Evolutionary conservation across 2,888 invertebrate genomes (phyloP).

Genomic region (Euproctis similis): DNA sequence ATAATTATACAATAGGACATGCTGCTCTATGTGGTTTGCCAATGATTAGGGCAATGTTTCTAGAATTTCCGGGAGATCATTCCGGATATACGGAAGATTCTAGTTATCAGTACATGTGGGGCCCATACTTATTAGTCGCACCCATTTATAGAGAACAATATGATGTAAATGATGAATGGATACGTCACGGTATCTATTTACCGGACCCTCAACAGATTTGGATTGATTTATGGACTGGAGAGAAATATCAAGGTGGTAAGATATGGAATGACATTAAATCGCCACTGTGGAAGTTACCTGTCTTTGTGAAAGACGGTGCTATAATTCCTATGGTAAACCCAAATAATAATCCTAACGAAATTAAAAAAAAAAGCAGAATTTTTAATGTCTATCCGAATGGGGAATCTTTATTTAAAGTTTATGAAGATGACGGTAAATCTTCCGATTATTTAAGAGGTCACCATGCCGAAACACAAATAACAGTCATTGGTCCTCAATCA

Average conservation of each 20-base stretch:
- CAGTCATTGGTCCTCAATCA: slow-evolving; percentile 32
- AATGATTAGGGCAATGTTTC: slow-evolving; percentile 63
- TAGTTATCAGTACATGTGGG: slow-evolving; percentile 70
- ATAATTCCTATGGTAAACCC: slow-evolving; percentile 58
- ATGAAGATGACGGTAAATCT: slow-evolving; percentile 62
- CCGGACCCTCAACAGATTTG: slow-evolving; percentile 51
- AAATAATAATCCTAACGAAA: slow-evolving; percentile 55
- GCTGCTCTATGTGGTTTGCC: slow-evolving; percentile 50
- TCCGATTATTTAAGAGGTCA: slow-evolving; percentile 40
- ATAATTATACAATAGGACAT: slow-evolving; percentile 55
- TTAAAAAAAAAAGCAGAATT: slow-evolving; percentile 44
- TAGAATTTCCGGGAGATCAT: slow-evolving; percentile 51
- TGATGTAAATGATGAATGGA: slow-evolving; percentile 19
- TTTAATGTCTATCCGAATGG: slow-evolving; percentile 52
- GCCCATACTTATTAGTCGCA: slow-evolving; percentile 57
- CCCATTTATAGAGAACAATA: slow-evolving; percentile 45
- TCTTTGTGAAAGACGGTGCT: slow-evolving; percentile 59
- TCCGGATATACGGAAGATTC: slow-evolving; percentile 48
- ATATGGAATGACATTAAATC: slow-evolving; percentile 45
- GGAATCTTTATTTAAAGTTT: slow-evolving; percentile 39
- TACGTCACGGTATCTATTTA: slow-evolving; percentile 51
- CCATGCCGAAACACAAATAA: slow-evolving; percentile 43
- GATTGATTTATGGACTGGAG: slow-evolving; percentile 59
- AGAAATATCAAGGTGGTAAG: slow-evolving; percentile 60
- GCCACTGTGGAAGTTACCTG: slow-evolving; percentile 61